Base-by-base conservation (phyloP, 2,113 vertebrate species). In the Platichthys stellatus region DNA sequence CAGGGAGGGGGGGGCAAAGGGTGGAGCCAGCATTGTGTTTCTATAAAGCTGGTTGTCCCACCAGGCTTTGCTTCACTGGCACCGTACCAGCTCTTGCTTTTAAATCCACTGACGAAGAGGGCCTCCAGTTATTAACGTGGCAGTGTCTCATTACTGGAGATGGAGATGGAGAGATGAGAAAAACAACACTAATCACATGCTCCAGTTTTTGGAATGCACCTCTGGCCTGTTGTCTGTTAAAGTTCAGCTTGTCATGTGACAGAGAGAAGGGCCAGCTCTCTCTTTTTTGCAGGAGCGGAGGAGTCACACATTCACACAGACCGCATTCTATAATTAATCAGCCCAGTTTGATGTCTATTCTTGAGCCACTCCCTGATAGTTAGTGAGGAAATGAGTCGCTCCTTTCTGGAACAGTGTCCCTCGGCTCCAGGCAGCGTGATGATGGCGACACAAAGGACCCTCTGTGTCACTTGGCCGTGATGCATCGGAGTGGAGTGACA, bases 331-430 rank as follows among this genome's bases (percentile, higher is more conserved):
- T 92, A 91, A 93, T 92, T 91, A 92, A 90, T 89, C 80, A 89
- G 73, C 85, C 87, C 88, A 89, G 84, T 93, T 92, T 76, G 81
- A 78, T 88, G 80, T 90, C 90, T 93, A 91, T 92, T 93, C 90
- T 88, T 79, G 83, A 91, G 91, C 70, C 82, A 86, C 82, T 75
- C 69, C 82, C 85, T 82, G 72, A 90, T 86, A 93, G 81, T 28
- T 85, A 92, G 80, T 40, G 82, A 89, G 83, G 88, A 87, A 92
- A 92, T 84, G 82, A 92, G 84, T 51, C 80, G 80, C 85, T 86
- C 74, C 83, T 86, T 89, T 90, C 87, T 90, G 82, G 86, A 90
- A 59, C 90, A 89, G 88, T 81, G 80, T 93, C 86, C 89, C 82
- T 79, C 76, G 84, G 81, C 85, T 89, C 88, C 82, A 78, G 90